Evolutionary conservation across 2,113 vertebrate species (phyloP).

Genomic region (Epinephelus lanceolatus): DNA sequence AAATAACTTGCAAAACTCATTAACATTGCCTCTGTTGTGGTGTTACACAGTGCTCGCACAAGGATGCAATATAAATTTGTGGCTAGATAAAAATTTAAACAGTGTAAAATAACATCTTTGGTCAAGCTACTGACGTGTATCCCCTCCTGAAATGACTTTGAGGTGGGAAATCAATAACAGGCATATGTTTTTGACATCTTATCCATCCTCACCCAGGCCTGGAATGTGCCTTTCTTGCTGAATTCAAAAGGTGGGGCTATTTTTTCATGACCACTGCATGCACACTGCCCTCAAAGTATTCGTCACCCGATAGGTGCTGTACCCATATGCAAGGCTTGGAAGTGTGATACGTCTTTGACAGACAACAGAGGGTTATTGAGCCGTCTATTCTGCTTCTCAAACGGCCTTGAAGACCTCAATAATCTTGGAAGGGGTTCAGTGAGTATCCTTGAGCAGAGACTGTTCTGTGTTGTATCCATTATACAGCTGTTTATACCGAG

Average conservation of each 20-base stretch:
- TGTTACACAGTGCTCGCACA: conserved; percentile 3
- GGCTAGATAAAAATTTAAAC: conserved; percentile 5
- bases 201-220: conserved; percentile 55
- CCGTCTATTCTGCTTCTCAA: conserved; percentile 44
- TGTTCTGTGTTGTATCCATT: conserved; percentile 39
- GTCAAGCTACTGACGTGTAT: not conserved
- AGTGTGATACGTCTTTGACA: conserved; percentile 32
- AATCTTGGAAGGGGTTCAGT: conserved; percentile 24
- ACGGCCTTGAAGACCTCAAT: conserved; percentile 51
- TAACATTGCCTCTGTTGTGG: conserved; percentile 16
- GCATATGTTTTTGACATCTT: conserved; percentile 38
- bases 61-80: conserved; percentile 7
- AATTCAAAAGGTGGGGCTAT: conserved; percentile 40
- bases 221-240: conserved; percentile 49
- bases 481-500: conserved; percentile 57
- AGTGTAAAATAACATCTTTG: conserved; percentile 13
- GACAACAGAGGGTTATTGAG: conserved; percentile 60
- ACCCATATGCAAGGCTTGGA: conserved; percentile 22
- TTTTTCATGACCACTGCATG: conserved; percentile 1
- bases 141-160: conserved; percentile 33
- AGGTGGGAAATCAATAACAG: conserved; percentile 36
- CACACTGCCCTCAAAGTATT: conserved; percentile 31
- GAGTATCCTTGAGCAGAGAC: conserved; percentile 47
- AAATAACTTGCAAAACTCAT: conserved; percentile 50
- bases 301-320: conserved; percentile 29